These are phyloP conservation scores for Myoxocephalus aenaeus DNA, from an alignment of 2,797 vertebrate species.

Conservation along the genomic window DNA sequence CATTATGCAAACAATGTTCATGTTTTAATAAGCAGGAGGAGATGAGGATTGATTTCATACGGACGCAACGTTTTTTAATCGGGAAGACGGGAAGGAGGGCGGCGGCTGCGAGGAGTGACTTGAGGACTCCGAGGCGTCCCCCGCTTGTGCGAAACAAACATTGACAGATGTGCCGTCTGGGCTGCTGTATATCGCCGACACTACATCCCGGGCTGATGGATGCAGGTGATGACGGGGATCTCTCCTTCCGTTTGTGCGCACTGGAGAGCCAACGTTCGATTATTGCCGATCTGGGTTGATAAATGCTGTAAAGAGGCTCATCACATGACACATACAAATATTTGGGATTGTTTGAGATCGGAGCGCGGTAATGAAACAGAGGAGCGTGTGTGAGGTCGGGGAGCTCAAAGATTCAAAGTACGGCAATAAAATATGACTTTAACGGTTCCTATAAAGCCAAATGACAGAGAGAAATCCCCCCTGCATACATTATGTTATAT, in stretches of 20 bases:
- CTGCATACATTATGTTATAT: slow-evolving; percentile 23
- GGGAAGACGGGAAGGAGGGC: background rate
- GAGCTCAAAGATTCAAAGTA: slow-evolving; percentile 4
- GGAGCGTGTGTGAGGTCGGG: background rate
- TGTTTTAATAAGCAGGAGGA: slow-evolving; percentile 53
- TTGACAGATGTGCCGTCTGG: slow-evolving; percentile 17
- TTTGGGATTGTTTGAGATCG: background rate
- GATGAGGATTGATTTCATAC: background rate
- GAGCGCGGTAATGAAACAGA: background rate
- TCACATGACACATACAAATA: background rate
- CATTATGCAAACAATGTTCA: slow-evolving; percentile 48
- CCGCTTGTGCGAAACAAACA: slow-evolving; percentile 34
- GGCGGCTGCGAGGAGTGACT: background rate
- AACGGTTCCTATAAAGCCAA: slow-evolving; percentile 23
- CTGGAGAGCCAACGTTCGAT: background rate
- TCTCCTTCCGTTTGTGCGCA: background rate
- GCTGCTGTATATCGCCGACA: slow-evolving; percentile 31
- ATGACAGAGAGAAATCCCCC: slow-evolving; percentile 26
- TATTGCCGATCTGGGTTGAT: slow-evolving; percentile 3
- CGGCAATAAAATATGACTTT: slow-evolving; percentile 26
- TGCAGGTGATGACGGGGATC: slow-evolving; percentile 15
- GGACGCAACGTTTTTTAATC: background rate
- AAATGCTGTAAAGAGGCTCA: slow-evolving; percentile 8
- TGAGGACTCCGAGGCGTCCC: background rate
- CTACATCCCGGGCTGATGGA: background rate